These are phyloP conservation scores for Alethe castanea DNA, from an alignment of 2,113 vertebrate species.

Conservation along the genomic window DNA sequence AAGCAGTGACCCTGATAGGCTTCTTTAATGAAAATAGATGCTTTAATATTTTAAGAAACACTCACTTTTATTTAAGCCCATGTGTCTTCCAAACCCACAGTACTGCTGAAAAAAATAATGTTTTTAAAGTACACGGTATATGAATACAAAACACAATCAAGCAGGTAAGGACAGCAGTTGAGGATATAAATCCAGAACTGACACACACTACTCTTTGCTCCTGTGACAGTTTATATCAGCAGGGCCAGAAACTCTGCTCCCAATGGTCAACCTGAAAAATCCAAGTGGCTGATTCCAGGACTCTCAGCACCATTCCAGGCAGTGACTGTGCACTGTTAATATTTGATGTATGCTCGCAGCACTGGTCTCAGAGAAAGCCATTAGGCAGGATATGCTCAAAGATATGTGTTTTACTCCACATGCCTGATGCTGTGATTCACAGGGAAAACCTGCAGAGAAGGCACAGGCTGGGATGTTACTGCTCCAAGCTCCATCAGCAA, in stretches of 20 bases:
- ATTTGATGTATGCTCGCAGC: neutral
- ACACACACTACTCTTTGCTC: neutral
- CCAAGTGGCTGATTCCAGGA: neutral
- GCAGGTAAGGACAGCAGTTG: neutral
- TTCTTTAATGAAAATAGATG: neutral
- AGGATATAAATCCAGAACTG: neutral
- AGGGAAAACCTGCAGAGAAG: neutral
- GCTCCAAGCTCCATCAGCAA: slow-evolving; percentile 1
- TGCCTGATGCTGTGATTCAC: slow-evolving; percentile 4
- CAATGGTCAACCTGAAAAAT: neutral
- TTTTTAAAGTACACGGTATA: neutral
- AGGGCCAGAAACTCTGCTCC: neutral
- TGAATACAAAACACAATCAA: neutral
- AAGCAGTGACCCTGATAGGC: neutral
- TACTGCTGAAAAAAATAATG: neutral
- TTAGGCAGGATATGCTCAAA: neutral
- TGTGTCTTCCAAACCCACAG: neutral
- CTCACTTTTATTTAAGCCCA: neutral
- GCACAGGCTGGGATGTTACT: neutral
- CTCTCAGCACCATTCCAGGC: neutral
- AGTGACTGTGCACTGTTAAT: neutral
- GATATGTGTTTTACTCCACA: neutral
- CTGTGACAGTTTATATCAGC: neutral
- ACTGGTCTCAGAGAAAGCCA: slow-evolving; percentile 3
- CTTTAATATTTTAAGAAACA: neutral